Percentiles rank a stretch among this genome's conserved stretches.
Conservation (phyloP, 2,113 vertebrate species). For the Sporophila hypoxantha region DNA sequence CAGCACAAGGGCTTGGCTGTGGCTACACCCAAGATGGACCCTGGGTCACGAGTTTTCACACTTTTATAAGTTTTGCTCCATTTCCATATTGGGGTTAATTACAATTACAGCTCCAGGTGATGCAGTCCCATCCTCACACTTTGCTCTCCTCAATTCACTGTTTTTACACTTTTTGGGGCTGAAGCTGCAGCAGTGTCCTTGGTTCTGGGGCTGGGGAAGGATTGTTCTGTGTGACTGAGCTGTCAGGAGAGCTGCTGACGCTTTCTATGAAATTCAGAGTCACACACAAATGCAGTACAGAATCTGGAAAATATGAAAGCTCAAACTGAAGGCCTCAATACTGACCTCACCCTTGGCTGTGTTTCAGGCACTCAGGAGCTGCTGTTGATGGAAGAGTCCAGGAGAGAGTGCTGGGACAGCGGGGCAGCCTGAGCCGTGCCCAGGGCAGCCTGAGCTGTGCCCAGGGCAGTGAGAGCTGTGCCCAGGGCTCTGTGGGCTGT, state of each 20-base stretch:
- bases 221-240: too few species aligned
- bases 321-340: rapidly evolving
- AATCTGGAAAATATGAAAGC: background rate
- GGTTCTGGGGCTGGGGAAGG: background rate
- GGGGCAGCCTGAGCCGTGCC: background rate
- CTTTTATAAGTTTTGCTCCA: background rate
- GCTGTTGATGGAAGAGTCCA: constrained; percentile 43
- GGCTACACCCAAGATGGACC: background rate
- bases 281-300: background rate
- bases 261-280: rapidly evolving
- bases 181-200: background rate
- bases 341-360: background rate
- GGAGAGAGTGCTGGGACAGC: background rate
- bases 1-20: rapidly evolving
- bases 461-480: background rate
- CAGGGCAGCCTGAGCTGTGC: background rate
- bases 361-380: background rate
- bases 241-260: too few species aligned
- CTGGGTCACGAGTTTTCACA: background rate
- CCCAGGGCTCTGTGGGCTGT: background rate
- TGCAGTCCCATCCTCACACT: background rate
- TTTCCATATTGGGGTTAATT: too few species aligned
- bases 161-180: background rate
- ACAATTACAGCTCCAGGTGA: background rate
- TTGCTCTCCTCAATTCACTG: background rate